These are phyloP conservation scores for Pseudotriccus pelzelni DNA, from an alignment of 2,797 vertebrate genomes.

Conservation along the genomic window DNA sequence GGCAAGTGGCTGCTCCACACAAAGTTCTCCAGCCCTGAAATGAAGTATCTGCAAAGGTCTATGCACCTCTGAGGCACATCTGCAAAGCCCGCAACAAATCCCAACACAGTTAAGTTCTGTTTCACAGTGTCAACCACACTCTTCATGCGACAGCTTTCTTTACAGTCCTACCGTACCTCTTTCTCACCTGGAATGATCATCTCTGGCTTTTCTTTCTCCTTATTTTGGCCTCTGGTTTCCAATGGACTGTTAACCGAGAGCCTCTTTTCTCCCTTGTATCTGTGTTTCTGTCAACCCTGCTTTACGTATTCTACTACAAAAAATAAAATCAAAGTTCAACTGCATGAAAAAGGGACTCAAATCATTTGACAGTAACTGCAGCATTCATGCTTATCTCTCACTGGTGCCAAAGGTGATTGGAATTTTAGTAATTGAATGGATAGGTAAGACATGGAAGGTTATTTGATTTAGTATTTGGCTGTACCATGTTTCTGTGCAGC, in stretches of 20 bases:
- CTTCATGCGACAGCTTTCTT: neutral
- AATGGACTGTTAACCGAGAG: neutral
- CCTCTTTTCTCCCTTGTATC: neutral
- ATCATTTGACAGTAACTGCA: neutral
- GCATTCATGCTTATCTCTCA: neutral
- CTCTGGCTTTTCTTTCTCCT: neutral
- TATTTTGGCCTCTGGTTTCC: neutral
- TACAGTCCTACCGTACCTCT: neutral
- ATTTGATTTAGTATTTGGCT: slow-evolving; percentile 23
- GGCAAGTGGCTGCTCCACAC: neutral
- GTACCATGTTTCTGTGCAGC: neutral
- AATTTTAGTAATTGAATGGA: slow-evolving; percentile 17
- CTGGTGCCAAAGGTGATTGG: slow-evolving; percentile 15
- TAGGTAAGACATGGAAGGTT: slow-evolving; percentile 9
- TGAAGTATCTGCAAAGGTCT: neutral
- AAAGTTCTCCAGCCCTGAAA: neutral
- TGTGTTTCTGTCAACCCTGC: neutral
- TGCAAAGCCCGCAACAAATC: neutral
- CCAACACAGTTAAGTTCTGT: neutral
- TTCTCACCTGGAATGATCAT: slow-evolving; percentile 9
- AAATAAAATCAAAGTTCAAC: slow-evolving; percentile 4
- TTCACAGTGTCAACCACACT: neutral
- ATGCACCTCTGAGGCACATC: neutral
- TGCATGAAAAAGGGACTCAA: neutral
- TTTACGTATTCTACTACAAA: neutral